These are phyloP conservation scores for Microcebus murinus DNA, from an alignment of 2,113 vertebrate genomes.

Conservation along the genomic window DNA sequence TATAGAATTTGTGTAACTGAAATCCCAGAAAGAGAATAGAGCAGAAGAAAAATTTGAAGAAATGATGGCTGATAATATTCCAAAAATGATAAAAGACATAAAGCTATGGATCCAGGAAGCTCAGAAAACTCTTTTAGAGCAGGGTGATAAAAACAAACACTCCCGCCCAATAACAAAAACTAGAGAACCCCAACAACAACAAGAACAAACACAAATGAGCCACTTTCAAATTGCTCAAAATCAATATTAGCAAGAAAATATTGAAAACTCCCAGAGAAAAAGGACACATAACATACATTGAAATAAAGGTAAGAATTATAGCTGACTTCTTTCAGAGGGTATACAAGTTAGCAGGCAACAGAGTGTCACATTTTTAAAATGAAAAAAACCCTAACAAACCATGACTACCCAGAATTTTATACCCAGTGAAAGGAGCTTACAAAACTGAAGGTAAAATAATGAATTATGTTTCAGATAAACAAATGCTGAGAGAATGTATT, in stretches of 20 bases:
- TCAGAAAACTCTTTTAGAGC: neutral
- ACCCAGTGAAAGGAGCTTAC: neutral
- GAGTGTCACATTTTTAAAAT: neutral
- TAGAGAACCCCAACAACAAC: neutral
- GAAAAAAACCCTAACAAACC: too few species aligned
- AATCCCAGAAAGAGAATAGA: neutral
- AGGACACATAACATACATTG: neutral
- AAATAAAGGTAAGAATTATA: neutral
- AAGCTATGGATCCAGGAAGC: neutral
- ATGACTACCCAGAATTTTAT: neutral
- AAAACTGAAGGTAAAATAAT: neutral
- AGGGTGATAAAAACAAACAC: neutral
- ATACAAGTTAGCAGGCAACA: neutral
- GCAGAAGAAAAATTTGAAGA: slow-evolving; percentile 1
- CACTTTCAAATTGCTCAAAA: neutral
- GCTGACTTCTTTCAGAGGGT: neutral
- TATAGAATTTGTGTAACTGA: neutral
- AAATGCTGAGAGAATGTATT: neutral
- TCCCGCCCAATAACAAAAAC: neutral
- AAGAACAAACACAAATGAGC: neutral
- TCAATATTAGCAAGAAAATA: neutral
- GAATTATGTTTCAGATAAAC: neutral
- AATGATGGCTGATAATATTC: neutral
- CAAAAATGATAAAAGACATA: neutral
- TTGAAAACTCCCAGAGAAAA: neutral